A percentile compares a stretch with the other conserved stretches of the same genome.
These are phyloP conservation scores for Tricholaema leucomelas DNA, from an alignment of 2,113 vertebrate genomes.

Conservation along the genomic window DNA sequence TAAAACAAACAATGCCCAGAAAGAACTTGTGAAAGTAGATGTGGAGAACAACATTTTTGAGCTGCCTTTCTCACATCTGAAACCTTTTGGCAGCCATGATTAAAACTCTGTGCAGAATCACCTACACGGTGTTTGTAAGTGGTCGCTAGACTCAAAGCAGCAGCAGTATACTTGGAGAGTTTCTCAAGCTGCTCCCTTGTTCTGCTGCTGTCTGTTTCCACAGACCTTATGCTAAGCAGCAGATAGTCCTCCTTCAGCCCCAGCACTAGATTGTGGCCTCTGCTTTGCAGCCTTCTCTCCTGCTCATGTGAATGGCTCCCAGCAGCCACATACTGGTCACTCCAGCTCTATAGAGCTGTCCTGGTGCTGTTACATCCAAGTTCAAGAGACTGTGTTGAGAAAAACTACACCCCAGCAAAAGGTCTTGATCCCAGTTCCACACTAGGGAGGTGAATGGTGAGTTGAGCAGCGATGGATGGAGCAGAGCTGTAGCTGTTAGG, in stretches of 20 bases:
- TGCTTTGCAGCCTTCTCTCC: not conserved
- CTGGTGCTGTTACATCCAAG: not conserved
- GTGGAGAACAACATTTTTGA: not conserved
- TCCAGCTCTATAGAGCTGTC: not conserved
- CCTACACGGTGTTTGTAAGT: not conserved
- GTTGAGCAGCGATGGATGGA: not conserved
- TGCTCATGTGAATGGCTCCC: not conserved
- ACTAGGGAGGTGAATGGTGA: not conserved
- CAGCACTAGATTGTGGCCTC: not conserved
- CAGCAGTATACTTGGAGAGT: not conserved
- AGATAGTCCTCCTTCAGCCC: not conserved
- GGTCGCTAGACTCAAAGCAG: not conserved
- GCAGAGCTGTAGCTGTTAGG: not conserved
- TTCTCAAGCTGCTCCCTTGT: not conserved
- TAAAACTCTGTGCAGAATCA: conserved; percentile 18
- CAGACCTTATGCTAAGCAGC: not conserved
- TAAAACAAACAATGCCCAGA: not conserved
- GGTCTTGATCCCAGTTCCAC: not conserved
- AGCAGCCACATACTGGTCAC: not conserved
- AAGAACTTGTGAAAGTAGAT: not conserved
- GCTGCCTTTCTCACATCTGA: not conserved
- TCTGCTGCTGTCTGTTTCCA: not conserved
- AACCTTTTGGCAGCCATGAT: not conserved
- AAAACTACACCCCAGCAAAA: not conserved
- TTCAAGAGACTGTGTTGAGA: not conserved